Evolutionary conservation across 2,113 vertebrate species (phyloP).

Genomic region (Phyllostomus discolor): DNA sequence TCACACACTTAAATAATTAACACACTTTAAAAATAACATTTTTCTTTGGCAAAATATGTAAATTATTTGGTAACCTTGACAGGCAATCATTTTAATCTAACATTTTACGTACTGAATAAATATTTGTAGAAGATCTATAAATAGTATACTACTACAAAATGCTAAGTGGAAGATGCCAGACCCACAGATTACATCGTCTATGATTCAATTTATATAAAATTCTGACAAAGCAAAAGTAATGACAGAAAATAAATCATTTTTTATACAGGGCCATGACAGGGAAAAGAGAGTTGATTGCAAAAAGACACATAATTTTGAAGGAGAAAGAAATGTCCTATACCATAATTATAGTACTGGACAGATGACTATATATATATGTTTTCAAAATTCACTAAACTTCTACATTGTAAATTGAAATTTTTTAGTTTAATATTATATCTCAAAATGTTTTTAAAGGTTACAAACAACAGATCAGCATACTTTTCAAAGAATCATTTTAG

Average conservation of each 20-base stretch:
- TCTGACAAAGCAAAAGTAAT: background rate
- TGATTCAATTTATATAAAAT: background rate
- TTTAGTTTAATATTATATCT: background rate
- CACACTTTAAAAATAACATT: background rate
- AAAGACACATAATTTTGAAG: background rate
- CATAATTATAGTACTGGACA: background rate
- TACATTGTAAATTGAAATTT: background rate
- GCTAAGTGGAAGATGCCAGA: background rate
- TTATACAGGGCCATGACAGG: background rate
- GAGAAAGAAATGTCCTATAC: background rate
- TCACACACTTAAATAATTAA: background rate
- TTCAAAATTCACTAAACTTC: background rate
- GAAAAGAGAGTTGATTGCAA: background rate
- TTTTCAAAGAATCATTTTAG: slow-evolving; percentile 11
- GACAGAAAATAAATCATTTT: background rate
- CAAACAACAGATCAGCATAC: background rate
- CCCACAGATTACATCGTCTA: background rate
- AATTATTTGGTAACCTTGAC: background rate
- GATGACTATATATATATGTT: background rate
- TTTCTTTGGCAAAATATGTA: slow-evolving; percentile 3
- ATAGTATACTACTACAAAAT: slow-evolving; percentile 1
- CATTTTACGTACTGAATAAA: background rate
- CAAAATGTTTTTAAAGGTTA: background rate
- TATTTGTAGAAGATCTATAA: background rate
- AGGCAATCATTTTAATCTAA: background rate